phyloP scores from a whole-genome alignment of 1,140 invertebrate genomes.

The Drosophila sulfurigaster region DNA sequence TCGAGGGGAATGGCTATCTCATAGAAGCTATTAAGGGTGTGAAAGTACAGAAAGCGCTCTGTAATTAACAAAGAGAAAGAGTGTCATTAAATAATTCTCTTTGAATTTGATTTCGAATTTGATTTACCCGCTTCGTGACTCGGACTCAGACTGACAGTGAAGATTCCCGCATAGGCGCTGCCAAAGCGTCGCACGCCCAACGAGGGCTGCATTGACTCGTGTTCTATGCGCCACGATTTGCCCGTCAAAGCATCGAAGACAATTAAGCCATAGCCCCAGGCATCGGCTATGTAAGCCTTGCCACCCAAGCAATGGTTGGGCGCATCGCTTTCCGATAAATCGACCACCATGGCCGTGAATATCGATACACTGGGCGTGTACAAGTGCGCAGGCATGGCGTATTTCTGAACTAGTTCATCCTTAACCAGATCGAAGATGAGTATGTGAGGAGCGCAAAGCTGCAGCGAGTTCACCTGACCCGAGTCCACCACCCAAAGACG shows the following conservation, averaged over 20 bases:
- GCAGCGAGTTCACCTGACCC: conserved; percentile 86
- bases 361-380: conserved; percentile 85
- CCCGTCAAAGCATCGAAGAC: conserved; percentile 88
- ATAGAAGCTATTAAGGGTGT: conserved; percentile 89
- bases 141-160: conserved; percentile 89
- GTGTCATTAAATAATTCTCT: neutral
- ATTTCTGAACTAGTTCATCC: conserved; percentile 86
- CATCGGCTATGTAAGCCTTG: conserved; percentile 91
- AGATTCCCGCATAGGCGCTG: conserved; percentile 88
- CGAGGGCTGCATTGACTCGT: conserved; percentile 89
- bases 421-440: conserved; percentile 88
- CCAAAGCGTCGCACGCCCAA: conserved; percentile 87
- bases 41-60: conserved; percentile 89
- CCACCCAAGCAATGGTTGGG: conserved; percentile 87
- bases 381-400: conserved; percentile 86
- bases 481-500: conserved; percentile 90
- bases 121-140: conserved; percentile 54
- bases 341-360: conserved; percentile 86
- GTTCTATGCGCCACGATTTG: conserved; percentile 89
- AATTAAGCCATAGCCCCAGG: conserved; percentile 89
- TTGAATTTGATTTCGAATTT: neutral
- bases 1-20: conserved; percentile 89
- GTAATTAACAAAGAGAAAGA: conserved; percentile 16
- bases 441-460: conserved; percentile 88
- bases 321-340: conserved; percentile 85